A percentile compares a stretch with the other conserved stretches of the same genome.
These are phyloP conservation scores for Grantiella picta DNA, from an alignment of 2,113 vertebrate genomes.

Conservation along the genomic window DNA sequence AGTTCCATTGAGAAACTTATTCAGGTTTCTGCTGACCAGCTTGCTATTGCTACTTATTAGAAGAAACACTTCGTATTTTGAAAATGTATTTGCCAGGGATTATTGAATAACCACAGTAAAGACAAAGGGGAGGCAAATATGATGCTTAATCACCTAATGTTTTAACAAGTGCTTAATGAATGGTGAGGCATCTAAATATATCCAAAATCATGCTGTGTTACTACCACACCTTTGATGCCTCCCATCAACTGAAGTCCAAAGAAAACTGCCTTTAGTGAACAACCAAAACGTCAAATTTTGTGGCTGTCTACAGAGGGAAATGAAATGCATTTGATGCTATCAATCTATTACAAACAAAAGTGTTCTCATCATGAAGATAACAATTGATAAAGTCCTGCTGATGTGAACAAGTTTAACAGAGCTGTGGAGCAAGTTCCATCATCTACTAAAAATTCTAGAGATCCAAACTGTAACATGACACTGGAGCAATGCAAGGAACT, in stretches of 20 bases:
- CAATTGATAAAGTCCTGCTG: background rate
- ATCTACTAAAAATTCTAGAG: background rate
- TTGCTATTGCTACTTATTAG: background rate
- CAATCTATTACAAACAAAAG: background rate
- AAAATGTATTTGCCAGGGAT: background rate
- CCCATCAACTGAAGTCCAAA: background rate
- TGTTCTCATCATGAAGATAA: background rate
- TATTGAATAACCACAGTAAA: background rate
- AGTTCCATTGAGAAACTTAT: background rate
- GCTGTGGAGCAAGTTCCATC: background rate
- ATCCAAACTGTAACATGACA: background rate
- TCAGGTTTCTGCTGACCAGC: background rate
- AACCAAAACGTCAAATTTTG: background rate
- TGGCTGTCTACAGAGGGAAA: background rate
- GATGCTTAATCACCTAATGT: background rate
- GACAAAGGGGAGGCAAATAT: background rate
- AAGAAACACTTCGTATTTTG: background rate
- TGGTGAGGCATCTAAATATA: background rate
- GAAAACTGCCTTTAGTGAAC: background rate
- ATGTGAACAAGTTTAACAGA: background rate
- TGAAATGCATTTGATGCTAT: background rate
- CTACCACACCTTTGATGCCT: background rate
- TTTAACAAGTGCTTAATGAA: background rate
- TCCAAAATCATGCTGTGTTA: background rate
- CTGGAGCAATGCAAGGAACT: background rate